Base-by-base conservation (phyloP, 2,797 vertebrate species). In the Erithacus rubecula region DNA sequence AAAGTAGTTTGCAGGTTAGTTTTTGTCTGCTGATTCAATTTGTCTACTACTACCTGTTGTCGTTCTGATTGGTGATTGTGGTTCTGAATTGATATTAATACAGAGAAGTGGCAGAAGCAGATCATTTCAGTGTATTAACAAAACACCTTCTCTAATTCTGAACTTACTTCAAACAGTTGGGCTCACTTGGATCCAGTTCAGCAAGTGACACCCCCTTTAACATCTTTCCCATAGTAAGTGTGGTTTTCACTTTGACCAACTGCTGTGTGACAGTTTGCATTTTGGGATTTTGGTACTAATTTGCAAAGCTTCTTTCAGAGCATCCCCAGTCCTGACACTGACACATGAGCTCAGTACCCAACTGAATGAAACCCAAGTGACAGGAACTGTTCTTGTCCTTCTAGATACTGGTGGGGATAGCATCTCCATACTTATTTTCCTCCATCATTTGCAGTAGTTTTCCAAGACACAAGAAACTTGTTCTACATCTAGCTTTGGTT, bases 301-400 rank as follows among this genome's bases (percentile, higher is more conserved):
- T 8, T 65, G 51, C 63, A 69, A 49, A 78, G 47, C 29, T 58
- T 18, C 75, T 94, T 26, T 65, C 49, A 20, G 56, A 70, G n/a
- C 13, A 52, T 59, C 52, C 12, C 13, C 41, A 39, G 1, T 21
- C 13, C 34, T 0, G 1, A 53, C 74, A 29, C 59, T 78, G 77
- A 12, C 47, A 16, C 1, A 0, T 22, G 65, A 63, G 32, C 41
- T 77, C 75, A 2, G 1, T 37, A 55, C 14, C 18, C 5, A 3
- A 0, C 15, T 70, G n/a, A n/a, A n/a, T n/a, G n/a, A n/a, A n/a
- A 16, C 22, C 32, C 21, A 39, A 11, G n/a, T 27, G 1, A 0
- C 34, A 10, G 47, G 43, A 14, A 4, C 18, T 71, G 15, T 47
- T 80, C 15, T 32, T 0, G 0, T 72, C 22, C 44, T 81, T 64